phyloP scores from a whole-genome alignment of 2,888 invertebrate species.

The Luperina testacea region DNA sequence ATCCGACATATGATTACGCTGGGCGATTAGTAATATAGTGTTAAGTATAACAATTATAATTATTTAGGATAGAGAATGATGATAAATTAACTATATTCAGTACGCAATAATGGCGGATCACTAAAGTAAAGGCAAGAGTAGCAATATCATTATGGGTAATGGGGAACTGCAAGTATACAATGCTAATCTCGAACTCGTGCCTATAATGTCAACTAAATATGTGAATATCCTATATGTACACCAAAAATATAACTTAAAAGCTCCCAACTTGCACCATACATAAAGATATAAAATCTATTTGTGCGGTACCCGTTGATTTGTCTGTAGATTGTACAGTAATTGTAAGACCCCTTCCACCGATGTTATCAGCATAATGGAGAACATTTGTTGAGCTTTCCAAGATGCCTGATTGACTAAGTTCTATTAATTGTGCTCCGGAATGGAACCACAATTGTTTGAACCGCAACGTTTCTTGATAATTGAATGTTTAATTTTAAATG shows the following conservation, averaged over 20 bases:
- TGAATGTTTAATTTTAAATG: constrained; percentile 69
- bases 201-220: neutral
- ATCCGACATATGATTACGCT: neutral
- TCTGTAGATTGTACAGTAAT: constrained; percentile 78
- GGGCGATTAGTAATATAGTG: neutral
- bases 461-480: constrained; percentile 60
- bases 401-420: constrained; percentile 76
- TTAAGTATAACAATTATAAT: neutral
- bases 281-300: constrained; percentile 84
- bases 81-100: neutral
- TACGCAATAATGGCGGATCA: neutral
- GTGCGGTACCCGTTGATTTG: constrained; percentile 81
- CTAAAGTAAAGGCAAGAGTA: neutral
- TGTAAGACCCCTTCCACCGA: constrained; percentile 73
- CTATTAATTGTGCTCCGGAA: constrained; percentile 70
- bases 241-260: neutral
- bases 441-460: constrained; percentile 49
- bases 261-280: constrained; percentile 64
- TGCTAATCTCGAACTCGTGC: neutral
- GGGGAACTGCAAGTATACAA: neutral
- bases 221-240: neutral
- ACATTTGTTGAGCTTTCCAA: constrained; percentile 72
- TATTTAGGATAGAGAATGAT: neutral
- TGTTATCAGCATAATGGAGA: constrained; percentile 79
- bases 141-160: neutral